phyloP scores from a whole-genome alignment of 1,140 invertebrate genomes.

The Drosophila busckii region DNA sequence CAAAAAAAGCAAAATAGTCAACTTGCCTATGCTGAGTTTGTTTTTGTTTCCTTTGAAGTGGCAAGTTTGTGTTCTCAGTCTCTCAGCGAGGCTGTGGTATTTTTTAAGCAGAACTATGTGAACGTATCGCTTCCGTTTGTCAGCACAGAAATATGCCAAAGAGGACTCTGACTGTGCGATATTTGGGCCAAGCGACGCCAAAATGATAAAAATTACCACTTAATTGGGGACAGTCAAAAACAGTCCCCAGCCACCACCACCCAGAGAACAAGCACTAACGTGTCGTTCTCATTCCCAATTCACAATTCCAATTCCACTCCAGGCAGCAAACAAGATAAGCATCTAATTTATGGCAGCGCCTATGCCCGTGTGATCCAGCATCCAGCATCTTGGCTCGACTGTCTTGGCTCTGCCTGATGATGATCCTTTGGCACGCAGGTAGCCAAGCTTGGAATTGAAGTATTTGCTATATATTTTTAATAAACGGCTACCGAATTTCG shows the following conservation, averaged over 20 bases:
- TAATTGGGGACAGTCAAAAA: conserved; percentile 49
- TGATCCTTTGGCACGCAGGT: no score
- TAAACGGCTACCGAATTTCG: conserved; percentile 75
- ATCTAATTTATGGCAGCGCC: conserved; percentile 70
- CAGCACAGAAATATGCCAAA: conserved; percentile 48
- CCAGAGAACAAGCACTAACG: conserved; percentile 27
- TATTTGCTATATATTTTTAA: conserved; percentile 44
- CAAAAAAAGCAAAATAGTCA: background rate
- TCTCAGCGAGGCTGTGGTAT: conserved; percentile 23
- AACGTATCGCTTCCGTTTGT: conserved; percentile 71
- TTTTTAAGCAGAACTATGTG: conserved; percentile 64
- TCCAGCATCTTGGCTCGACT: conserved; percentile 15
- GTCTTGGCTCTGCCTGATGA: no score
- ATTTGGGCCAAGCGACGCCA: conserved; percentile 23
- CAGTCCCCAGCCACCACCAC: conserved; percentile 46
- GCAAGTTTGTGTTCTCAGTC: background rate
- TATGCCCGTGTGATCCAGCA: conserved; percentile 30
- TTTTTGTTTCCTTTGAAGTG: conserved; percentile 11
- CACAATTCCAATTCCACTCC: no score
- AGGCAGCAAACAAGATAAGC: conserved; percentile 53
- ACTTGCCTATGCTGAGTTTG: background rate
- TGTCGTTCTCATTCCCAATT: background rate
- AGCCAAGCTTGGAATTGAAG: no score
- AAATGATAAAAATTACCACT: conserved; percentile 71
- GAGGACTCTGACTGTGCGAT: conserved; percentile 10